Conservation (phyloP, 53 echinoderm and acorn worm species). For the Echinometra lucunter region DNA sequence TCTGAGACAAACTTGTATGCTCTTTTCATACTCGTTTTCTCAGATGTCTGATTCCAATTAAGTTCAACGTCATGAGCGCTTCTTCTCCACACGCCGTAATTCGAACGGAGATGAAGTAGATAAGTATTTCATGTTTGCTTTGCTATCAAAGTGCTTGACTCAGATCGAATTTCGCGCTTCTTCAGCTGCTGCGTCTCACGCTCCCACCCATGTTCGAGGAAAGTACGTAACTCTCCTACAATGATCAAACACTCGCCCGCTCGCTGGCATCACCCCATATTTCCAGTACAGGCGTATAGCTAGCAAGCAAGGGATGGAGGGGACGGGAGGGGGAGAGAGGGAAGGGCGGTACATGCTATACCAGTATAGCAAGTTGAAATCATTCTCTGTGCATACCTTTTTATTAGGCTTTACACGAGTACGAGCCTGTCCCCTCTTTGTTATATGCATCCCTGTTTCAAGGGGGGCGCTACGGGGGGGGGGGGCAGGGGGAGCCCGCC, state of each 20-base stretch:
- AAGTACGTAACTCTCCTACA: conserved; percentile 17
- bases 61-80: not conserved
- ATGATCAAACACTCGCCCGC: conserved; percentile 30
- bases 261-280: not conserved
- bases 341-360: not conserved
- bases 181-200: not conserved
- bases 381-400: too few relatives aligned
- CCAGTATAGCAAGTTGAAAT: too few relatives aligned
- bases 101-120: conserved; percentile 33
- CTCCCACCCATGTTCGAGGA: not conserved
- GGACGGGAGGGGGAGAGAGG: not conserved
- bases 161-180: conserved; percentile 35
- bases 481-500: too few relatives aligned
- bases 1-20: not conserved
- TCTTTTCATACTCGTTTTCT: not conserved
- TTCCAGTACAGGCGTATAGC: not conserved
- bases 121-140: conserved; percentile 38
- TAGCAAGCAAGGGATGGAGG: not conserved
- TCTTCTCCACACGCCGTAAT: not conserved
- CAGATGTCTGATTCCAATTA: conserved; percentile 24
- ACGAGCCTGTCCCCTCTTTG: too few relatives aligned
- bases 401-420: too few relatives aligned
- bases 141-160: conserved; percentile 44
- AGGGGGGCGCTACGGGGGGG: too few relatives aligned
- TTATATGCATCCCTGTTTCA: too few relatives aligned